Conservation (phyloP, 2,797 vertebrate species). For the Coilia nasus region DNA sequence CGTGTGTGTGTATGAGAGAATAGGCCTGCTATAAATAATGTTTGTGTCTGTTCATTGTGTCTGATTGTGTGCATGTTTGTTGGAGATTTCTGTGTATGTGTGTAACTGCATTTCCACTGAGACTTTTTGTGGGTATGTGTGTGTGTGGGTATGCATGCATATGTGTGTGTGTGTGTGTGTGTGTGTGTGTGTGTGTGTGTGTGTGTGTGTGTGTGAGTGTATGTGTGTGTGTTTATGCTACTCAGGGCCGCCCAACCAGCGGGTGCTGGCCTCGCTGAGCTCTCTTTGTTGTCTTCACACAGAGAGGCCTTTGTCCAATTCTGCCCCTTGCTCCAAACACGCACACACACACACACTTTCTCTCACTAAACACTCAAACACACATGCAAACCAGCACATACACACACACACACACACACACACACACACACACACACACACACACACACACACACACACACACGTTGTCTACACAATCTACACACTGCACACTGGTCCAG, state of each 20-base stretch:
- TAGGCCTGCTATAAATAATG: no score
- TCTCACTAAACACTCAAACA: no score
- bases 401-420: background rate
- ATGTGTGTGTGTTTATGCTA: conserved; percentile 15
- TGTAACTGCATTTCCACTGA: background rate
- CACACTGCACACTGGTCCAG: background rate
- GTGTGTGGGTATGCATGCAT: background rate
- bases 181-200: background rate
- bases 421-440: conserved; percentile 13
- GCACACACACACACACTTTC: conserved; percentile 35
- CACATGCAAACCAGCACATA: background rate
- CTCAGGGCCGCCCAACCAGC: conserved; percentile 30
- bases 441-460: conserved; percentile 27
- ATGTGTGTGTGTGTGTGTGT: background rate
- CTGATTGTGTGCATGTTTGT: background rate
- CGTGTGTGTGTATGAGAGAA: background rate
- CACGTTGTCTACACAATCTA: background rate
- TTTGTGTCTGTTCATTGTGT: no score
- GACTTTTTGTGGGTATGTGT: background rate
- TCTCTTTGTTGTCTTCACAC: conserved; percentile 66
- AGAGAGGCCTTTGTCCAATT: conserved; percentile 69
- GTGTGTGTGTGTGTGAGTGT: background rate
- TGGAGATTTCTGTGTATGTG: background rate
- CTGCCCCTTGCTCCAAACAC: conserved; percentile 42
- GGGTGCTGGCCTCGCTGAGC: conserved; percentile 36